Base-by-base conservation (phyloP, 2,113 vertebrate species). In the Seriola rivoliana region DNA sequence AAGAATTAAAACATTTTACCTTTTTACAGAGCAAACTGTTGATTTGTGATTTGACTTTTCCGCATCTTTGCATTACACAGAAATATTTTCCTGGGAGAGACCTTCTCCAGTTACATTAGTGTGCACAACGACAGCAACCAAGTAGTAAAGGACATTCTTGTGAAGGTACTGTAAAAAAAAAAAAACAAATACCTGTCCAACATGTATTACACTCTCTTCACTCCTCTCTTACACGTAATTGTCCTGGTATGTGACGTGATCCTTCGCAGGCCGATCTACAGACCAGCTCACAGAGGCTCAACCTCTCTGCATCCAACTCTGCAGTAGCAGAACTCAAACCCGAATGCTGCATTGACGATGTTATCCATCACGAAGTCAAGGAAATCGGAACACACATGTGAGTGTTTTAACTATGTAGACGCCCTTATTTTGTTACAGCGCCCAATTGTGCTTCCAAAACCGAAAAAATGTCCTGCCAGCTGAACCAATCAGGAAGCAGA, bases 311-410 rank as follows among this genome's bases (percentile, higher is more conserved):
- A 16, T 99, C 98, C 11, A 99, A 96, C 93, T 95, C 97, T 0
- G 95, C 97, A 8, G 97, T 99, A 17, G 88, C 96, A 57, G 98
- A 99, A 71, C 97, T 99, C 78, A 97, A 97, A 91, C 96, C 97
- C 0, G 97, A 99, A 78, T 95, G 96, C 92, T 99, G 98, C 88
- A 99, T 99, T 40, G 98, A 99, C 80, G 98, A 99, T 10, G 98
- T 99, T 44, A 99, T 99, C 85, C 98, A 99, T 82, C 98, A 99
- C 42, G 98, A 99, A 95, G 98, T 99, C 63, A 99, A 99, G 87
- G 98, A 99, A 93, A 99, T 99, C 66, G 98, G 98, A 88, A 99
- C 98, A 17, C 98, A 99, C 59, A 99, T 99, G 98, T 99, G 95
- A 94, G 94, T 67, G 9, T 44, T 62, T 50, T 14, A 16, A 21